Evolutionary conservation across 2,113 vertebrate species (phyloP), one percentile per base, ranked within the genome.

Genomic region (Albula goreensis): DNA sequence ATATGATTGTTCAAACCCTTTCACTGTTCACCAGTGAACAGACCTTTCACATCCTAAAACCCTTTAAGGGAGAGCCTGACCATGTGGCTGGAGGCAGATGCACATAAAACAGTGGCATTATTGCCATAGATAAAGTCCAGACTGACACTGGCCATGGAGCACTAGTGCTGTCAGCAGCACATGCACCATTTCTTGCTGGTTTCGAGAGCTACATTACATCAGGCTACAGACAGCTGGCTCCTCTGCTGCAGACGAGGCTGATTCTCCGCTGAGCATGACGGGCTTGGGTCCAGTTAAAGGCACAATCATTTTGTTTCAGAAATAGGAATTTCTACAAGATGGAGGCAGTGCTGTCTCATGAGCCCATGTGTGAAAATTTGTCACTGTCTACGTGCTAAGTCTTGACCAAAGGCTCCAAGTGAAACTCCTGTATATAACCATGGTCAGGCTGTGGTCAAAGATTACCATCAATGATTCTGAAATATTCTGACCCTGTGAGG

Each of bases 191-290:
- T 94, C 95, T 94, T 91, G 94, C 91, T 95, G 85, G 95, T 96
- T 95, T 93, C 96, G 93, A 95, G 88, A 90, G 94, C 92, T 96
- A 96, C 96, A 96, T 96, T 94, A 96, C 96, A 95, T 96, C 95
- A 96, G 93, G 92, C 92, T 94, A 93, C 94, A 96, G 95, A 96
- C 96, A 96, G 95, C 96, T 96, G 96, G 94, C 94, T 96, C 93
- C 94, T 89, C 93, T 87, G 94, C 91, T 94, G 89, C 93, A 96
- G 93, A 94, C 94, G 95, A 94, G 95, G 95, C 94, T 91, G 96
- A 96, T 89, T 86, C 93, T 91, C 95, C 93, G 88, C 92, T 90
- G 86, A 90, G 93, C 57, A 85, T 91, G 90, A 89, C 94, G 63
- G 90, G 88, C 89, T 82, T 88, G 81, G 85, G 91, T 90, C 10